phyloP scores from a whole-genome alignment of 2,888 invertebrate species.

The Metopia argyrocephala region DNA sequence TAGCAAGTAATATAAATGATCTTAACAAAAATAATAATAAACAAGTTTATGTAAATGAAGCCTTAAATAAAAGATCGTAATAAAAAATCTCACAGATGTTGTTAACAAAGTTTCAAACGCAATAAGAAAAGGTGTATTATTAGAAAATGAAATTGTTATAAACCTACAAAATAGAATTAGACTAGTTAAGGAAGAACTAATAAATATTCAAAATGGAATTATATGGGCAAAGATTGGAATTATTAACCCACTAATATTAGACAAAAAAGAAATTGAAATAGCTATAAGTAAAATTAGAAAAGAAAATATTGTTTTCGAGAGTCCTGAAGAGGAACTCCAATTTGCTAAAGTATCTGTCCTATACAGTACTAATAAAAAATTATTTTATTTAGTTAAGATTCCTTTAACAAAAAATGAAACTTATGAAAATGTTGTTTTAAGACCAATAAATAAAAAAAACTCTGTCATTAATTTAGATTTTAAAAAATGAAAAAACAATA shows the following conservation, averaged over 20 bases:
- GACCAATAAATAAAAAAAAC: slow-evolving; percentile 10
- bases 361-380: slow-evolving; percentile 3
- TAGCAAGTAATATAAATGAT: slow-evolving; percentile 21
- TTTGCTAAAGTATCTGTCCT: slow-evolving; percentile 14
- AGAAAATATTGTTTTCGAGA: slow-evolving; percentile 24
- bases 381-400: slow-evolving; percentile 7
- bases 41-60: slow-evolving; percentile 39
- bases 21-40: slow-evolving; percentile 42
- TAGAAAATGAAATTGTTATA: slow-evolving; percentile 42
- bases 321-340: slow-evolving; percentile 12
- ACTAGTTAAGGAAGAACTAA: slow-evolving; percentile 33
- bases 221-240: slow-evolving; percentile 15
- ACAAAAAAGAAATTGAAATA: slow-evolving; percentile 8
- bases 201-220: too few species aligned
- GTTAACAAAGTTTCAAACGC: slow-evolving; percentile 1
- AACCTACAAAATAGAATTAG: slow-evolving; percentile 45
- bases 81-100: slow-evolving; percentile 31
- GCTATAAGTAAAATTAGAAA: slow-evolving; percentile 14
- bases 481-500: too few species aligned
- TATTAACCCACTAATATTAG: slow-evolving; percentile 1
- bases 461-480: too few species aligned
- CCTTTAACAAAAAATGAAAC: slow-evolving; percentile 10
- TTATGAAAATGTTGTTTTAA: slow-evolving; percentile 7
- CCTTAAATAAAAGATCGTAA: slow-evolving; percentile 30
- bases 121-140: slow-evolving; percentile 22